phyloP scores from a whole-genome alignment of 2,113 vertebrate genomes.

The Hoplias malabaricus region DNA sequence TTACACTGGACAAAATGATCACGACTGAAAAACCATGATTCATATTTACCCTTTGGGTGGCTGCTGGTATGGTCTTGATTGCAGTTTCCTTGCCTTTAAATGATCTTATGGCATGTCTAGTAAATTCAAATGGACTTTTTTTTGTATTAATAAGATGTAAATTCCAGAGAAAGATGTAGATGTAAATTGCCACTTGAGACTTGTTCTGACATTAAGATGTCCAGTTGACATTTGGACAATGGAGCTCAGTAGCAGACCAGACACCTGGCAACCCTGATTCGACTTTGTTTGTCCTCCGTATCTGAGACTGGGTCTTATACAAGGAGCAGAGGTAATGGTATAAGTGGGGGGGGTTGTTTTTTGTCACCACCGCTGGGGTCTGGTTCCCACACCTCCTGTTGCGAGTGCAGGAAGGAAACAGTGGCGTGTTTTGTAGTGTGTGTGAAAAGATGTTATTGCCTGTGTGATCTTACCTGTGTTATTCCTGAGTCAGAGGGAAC shows the following conservation, averaged over 20 bases:
- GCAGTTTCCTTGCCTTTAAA: too few relatives aligned
- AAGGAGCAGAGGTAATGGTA: not conserved
- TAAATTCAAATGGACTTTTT: too few relatives aligned
- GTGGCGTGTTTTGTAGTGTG: not conserved
- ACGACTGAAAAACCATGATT: constrained; percentile 32
- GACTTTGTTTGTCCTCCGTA: too few relatives aligned
- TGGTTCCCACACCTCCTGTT: not conserved
- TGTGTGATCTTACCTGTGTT: not conserved
- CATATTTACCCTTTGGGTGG: constrained; percentile 9
- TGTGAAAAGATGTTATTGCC: not conserved
- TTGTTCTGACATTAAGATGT: too few relatives aligned
- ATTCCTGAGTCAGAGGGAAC: not conserved
- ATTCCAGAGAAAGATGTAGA: too few relatives aligned
- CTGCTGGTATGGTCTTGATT: constrained; percentile 7
- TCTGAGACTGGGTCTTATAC: too few relatives aligned
- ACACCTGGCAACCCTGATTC: too few relatives aligned
- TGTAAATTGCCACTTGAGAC: too few relatives aligned
- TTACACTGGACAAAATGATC: not conserved
- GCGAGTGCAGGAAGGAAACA: not conserved
- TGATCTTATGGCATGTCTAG: too few relatives aligned
- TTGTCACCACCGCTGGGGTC: not conserved
- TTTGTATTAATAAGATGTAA: too few relatives aligned
- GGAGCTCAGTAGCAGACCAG: too few relatives aligned
- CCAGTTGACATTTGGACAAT: too few relatives aligned
- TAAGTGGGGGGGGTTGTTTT: not conserved